Evolutionary conservation across 1,140 invertebrate genomes (phyloP).

Genomic region (Goniozus legneri): DNA sequence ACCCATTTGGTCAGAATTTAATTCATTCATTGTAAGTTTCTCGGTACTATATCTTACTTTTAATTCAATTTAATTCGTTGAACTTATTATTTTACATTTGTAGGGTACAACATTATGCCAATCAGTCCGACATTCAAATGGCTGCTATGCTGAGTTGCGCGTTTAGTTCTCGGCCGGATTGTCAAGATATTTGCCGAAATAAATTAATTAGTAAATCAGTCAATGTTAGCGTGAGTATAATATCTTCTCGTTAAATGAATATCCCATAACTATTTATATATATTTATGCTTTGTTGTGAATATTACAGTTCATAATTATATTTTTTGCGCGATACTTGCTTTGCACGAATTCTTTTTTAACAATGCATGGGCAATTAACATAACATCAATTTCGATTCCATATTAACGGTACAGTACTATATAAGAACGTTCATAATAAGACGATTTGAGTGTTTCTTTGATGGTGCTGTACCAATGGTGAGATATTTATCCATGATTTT

Average conservation of each 20-base stretch:
- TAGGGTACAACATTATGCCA: conserved; percentile 76
- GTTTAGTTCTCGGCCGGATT: conserved; percentile 62
- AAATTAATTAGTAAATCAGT: conserved; percentile 50
- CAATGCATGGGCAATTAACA: too few relatives aligned
- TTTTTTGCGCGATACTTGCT: too few relatives aligned
- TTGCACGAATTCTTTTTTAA: too few relatives aligned
- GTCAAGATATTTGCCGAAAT: conserved; percentile 33
- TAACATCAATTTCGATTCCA: too few relatives aligned
- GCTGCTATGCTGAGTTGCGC: conserved; percentile 88
- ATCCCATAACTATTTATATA: conserved; percentile 2
- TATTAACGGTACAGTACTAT: too few relatives aligned
- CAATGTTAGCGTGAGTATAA: conserved; percentile 55
- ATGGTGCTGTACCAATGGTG: too few relatives aligned
- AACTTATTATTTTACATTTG: conserved; percentile 26
- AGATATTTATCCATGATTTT: too few relatives aligned
- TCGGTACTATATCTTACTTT: too few relatives aligned
- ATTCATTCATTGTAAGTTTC: conserved; percentile 82
- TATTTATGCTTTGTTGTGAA: too few relatives aligned
- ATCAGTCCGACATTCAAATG: conserved; percentile 84
- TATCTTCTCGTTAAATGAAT: background rate
- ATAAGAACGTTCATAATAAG: too few relatives aligned
- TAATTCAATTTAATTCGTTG: background rate
- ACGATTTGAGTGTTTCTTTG: too few relatives aligned
- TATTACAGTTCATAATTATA: too few relatives aligned
- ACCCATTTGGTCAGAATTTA: conserved; percentile 83